A percentile compares a stretch with the other conserved stretches of the same genome.
Conservation (phyloP, 2,113 vertebrate genomes). For the Octodon degus region DNA sequence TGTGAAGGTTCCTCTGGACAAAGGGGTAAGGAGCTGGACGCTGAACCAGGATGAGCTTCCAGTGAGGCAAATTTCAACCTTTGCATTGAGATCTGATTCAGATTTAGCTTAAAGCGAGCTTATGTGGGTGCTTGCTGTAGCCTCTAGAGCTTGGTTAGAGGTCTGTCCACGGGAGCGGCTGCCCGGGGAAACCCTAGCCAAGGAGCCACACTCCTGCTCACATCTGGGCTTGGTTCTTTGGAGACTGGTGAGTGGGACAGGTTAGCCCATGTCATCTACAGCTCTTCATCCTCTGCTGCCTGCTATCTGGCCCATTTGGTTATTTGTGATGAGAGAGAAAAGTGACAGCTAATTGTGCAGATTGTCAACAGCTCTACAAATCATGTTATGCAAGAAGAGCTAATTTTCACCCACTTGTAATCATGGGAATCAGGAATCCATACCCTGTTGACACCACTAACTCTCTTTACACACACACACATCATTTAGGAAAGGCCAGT, state of each 20-base stretch:
- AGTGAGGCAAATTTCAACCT: background rate
- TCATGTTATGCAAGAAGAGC: background rate
- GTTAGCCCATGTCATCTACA: background rate
- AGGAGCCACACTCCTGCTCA: background rate
- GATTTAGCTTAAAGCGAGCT: background rate
- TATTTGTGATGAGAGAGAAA: conserved; percentile 18
- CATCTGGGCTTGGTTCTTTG: background rate
- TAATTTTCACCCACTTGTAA: background rate
- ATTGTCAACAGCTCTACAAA: conserved; percentile 44
- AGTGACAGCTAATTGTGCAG: conserved; percentile 32
- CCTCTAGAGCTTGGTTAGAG: fast-evolving
- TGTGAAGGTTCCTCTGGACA: conserved; percentile 93
- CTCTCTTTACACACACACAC: background rate
- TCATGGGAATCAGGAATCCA: background rate
- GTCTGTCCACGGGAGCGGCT: fast-evolving
- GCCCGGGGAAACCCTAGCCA: background rate
- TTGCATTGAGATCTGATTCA: background rate
- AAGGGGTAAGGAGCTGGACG: conserved; percentile 90
- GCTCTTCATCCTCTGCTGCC: background rate
- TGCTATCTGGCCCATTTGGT: background rate
- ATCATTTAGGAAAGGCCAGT: background rate
- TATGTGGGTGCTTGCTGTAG: background rate
- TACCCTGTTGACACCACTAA: background rate
- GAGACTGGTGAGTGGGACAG: fast-evolving
- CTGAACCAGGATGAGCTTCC: background rate